A percentile compares a stretch with the other conserved stretches of the same genome.
phyloP scores from a whole-genome alignment of 1,140 invertebrate species.

The Lepidurus arcticus region DNA sequence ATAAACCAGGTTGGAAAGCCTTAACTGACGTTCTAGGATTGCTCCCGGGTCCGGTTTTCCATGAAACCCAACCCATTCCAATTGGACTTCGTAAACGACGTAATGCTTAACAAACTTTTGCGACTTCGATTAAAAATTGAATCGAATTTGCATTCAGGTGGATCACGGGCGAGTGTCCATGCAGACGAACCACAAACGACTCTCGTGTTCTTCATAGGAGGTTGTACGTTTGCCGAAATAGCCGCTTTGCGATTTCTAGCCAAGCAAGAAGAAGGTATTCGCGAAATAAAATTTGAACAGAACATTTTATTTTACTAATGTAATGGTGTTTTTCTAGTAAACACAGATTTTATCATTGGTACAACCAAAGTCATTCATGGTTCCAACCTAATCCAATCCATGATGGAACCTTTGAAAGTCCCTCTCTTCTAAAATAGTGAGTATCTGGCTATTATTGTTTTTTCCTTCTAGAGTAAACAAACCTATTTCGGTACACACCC shows the following conservation, averaged over 20 bases:
- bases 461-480: background rate
- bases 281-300: conserved; percentile 12
- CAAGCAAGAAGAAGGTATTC: conserved; percentile 76
- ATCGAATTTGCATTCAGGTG: conserved; percentile 40
- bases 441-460: background rate
- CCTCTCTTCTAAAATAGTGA: conserved; percentile 3
- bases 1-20: conserved; percentile 72
- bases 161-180: conserved; percentile 58
- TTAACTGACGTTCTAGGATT: conserved; percentile 60
- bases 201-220: conserved; percentile 92
- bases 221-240: conserved; percentile 92
- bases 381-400: conserved; percentile 68
- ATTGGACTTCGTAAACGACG: conserved; percentile 42
- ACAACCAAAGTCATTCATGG: conserved; percentile 93
- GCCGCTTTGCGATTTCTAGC: conserved; percentile 86
- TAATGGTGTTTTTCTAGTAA: conserved; percentile 53
- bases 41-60: conserved; percentile 56
- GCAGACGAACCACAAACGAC: conserved; percentile 68
- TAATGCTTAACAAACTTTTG: conserved; percentile 26
- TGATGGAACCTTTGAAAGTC: conserved; percentile 53
- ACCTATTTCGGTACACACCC: background rate
- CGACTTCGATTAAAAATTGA: conserved; percentile 26
- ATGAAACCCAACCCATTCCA: conserved; percentile 51
- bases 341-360: conserved; percentile 84
- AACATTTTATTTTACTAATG: conserved; percentile 24